Base-by-base conservation (phyloP, 2,888 invertebrate genomes). In the Drosophila eohydei region DNA sequence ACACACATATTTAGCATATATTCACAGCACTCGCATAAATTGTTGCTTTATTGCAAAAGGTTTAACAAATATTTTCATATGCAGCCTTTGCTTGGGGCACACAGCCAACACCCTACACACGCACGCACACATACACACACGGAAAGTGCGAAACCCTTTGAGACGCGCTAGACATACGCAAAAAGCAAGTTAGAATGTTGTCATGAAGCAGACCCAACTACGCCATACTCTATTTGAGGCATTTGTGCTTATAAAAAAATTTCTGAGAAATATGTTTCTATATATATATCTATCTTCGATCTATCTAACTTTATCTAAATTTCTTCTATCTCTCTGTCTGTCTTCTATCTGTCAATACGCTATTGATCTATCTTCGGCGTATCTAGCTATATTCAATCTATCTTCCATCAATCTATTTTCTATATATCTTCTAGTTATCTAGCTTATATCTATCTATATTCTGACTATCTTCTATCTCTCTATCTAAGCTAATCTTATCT, bases 11-110 rank as follows among this genome's bases (percentile, higher is more conserved):
- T n/a, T 28, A 54, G n/a, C 38, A 55, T 46, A 51, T 32, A 50
- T 14, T 41, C 46, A 57, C 38, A 58, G 30, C 59, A 52, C 52
- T 52, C 60, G 51, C 71, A 78, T 60, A 71, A 64, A 71, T 69
- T 78, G 66, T 59, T 71, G 60, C 66, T 58, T 16, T 72, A 65
- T 74, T 67, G 69, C 72, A 34, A 71, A 80, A 75, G 61, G 71
- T 69, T 78, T 73, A 50, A 56, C 89, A 86, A 86, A 88, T 88
- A 86, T 83, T 86, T 83, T 71, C 78, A 83, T 75, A 71, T 83
- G 81, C 72, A 75, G 57, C 69, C 70, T 68, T 82, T 70, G 83
- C 76, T 60, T 36, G n/a, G 63, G 58, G 74, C 64, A 57, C 44
- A 71, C 58, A 38, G 16, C 36, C 38, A 48, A 58, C 60, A 71